A percentile compares a stretch with the other conserved stretches of the same genome.
These are phyloP conservation scores for Cephalophus harveyi DNA, from an alignment of 2,113 vertebrate species.

Conservation along the genomic window DNA sequence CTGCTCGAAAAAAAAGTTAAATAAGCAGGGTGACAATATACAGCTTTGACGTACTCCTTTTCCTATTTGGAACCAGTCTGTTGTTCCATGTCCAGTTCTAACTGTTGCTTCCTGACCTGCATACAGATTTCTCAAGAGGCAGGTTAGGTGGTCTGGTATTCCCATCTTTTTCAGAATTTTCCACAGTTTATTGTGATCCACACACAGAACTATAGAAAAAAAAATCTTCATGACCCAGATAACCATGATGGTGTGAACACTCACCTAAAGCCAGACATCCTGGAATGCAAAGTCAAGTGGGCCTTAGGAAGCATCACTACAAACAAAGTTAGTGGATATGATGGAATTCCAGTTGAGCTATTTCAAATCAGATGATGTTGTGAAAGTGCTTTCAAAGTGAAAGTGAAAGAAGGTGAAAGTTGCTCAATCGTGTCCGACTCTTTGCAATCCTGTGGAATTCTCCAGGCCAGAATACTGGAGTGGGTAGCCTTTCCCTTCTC, in stretches of 20 bases:
- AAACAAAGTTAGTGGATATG: neutral
- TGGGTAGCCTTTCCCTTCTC: neutral
- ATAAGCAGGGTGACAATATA: too few species aligned
- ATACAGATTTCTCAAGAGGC: too few species aligned
- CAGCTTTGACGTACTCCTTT: too few species aligned
- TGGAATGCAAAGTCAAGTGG: neutral
- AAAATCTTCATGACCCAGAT: neutral
- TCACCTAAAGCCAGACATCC: neutral
- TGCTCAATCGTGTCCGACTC: rapidly evolving
- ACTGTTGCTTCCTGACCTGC: too few species aligned
- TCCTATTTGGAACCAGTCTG: too few species aligned
- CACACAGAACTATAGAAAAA: neutral
- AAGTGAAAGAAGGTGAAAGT: neutral
- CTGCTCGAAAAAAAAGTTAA: neutral
- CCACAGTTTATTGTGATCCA: too few species aligned
- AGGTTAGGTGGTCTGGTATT: too few species aligned
- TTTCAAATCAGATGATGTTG: neutral
- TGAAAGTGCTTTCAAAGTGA: neutral
- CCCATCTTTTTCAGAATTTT: too few species aligned
- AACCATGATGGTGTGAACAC: neutral
- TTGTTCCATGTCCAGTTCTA: too few species aligned
- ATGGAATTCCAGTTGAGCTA: neutral
- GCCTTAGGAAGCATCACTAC: neutral
- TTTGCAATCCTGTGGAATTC: neutral
- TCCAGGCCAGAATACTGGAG: neutral